Percentiles rank a stretch among this genome's conserved stretches.
Conservation (phyloP, 2,113 vertebrate genomes). For the Mesoclemmys tuberculata region DNA sequence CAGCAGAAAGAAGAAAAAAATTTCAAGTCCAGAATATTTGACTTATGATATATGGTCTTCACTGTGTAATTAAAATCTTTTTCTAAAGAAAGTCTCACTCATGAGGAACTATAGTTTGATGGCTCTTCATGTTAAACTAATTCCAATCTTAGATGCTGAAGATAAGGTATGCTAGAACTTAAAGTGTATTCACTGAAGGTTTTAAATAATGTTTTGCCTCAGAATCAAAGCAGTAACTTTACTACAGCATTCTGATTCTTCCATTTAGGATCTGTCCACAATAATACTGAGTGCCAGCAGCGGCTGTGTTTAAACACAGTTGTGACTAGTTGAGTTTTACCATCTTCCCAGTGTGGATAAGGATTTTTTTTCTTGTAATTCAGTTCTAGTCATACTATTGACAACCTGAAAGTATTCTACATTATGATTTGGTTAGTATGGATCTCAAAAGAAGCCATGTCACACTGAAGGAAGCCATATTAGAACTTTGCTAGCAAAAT, state of each 20-base stretch:
- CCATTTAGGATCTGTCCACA: neutral
- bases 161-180: neutral
- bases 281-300: neutral
- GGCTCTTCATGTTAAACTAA: neutral
- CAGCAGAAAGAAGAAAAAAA: neutral
- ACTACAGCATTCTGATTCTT: neutral
- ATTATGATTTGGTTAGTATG: neutral
- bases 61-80: neutral
- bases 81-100: neutral
- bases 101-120: neutral
- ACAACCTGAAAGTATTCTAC: neutral
- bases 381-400: neutral
- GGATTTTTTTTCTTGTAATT: neutral
- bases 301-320: neutral
- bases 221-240: neutral
- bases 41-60: neutral
- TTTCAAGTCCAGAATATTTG: neutral
- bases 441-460: neutral
- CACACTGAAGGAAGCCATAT: neutral
- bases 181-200: too few relatives aligned
- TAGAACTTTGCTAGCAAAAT: neutral
- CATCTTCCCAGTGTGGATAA: neutral
- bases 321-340: neutral
- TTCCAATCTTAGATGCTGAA: neutral
- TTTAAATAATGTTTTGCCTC: neutral